Evolutionary conservation across 2,113 vertebrate species (phyloP), one percentile per base, ranked within the genome.

Genomic region (Centropus bengalensis): DNA sequence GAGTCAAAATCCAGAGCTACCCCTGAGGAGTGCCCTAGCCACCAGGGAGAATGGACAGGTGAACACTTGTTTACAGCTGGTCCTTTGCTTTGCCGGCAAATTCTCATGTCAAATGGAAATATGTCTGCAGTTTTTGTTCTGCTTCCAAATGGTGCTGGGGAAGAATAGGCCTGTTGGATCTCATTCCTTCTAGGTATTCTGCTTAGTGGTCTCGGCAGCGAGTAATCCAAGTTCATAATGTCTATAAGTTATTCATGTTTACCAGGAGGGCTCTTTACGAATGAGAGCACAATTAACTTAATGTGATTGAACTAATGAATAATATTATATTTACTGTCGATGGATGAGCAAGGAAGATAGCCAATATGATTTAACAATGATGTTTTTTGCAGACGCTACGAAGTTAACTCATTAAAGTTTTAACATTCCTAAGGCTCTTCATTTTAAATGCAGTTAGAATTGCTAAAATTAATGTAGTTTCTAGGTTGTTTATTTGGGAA

Each of bases 221-320:
- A 82, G 91, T 95, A 96, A 90, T 96, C 97, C 33, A 14, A 81
- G 78, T 86, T 94, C 71, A 88, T 96, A 91, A 93, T 91, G 71
- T 67, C 89, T 95, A 89, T 97, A 59, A 94, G 91, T 96, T 97
- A 97, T 97, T 97, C 82, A 83, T 97, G 86, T 90, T 96, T 91
- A 93, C 59, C 91, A 94, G 82, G 73, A 96, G 82, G 82, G 26
- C 60, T 66, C 76, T 93, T 94, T 90, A 91, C 90, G 86, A 96
- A 70, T 86, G 78, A 91, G 59, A 64, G 60, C 77, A 89, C 86
- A 67, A 86, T 94, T 96, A 96, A 86, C 20, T 74, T 94, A 76
- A 80, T 82, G 30, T 93, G 80, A 92, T 93, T 90, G 91, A 96
- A 79, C 68, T 94, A 74, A 76, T 81, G 63, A 88, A 89, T 88